A percentile compares a stretch with the other conserved stretches of the same genome.
Conservation (phyloP, 2,113 vertebrate genomes). For the Pelecanus crispus region DNA sequence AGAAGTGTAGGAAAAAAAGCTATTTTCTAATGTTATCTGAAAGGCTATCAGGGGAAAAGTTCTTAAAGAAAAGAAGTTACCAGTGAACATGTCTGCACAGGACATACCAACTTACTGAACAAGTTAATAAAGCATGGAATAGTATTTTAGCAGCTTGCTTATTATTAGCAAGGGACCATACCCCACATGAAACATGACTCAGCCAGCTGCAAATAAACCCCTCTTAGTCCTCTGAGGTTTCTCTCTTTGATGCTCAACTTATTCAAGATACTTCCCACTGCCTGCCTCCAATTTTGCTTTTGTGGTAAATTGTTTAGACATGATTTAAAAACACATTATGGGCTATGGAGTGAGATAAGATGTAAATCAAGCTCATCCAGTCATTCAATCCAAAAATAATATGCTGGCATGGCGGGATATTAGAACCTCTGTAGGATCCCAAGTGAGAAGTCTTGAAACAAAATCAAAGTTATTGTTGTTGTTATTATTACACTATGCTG, state of each 20-base stretch:
- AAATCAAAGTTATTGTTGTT: slow-evolving; percentile 57
- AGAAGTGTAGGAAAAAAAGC: not conserved
- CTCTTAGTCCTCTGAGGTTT: slow-evolving; percentile 40
- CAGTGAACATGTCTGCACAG: not conserved
- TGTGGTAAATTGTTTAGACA: slow-evolving; percentile 57
- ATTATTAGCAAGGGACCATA: slow-evolving; percentile 56
- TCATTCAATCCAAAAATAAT: slow-evolving; percentile 67
- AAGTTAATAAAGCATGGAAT: slow-evolving; percentile 50
- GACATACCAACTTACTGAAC: not conserved
- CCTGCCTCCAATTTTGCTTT: slow-evolving; percentile 51
- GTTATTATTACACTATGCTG: slow-evolving; percentile 33
- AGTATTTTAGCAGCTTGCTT: slow-evolving; percentile 55
- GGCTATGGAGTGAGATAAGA: slow-evolving; percentile 51
- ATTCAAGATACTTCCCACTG: slow-evolving; percentile 44
- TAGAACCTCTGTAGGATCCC: slow-evolving; percentile 43
- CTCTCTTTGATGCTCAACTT: slow-evolving; percentile 62
- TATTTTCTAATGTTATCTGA: slow-evolving; percentile 18
- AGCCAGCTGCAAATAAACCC: slow-evolving; percentile 58
- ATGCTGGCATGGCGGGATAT: slow-evolving; percentile 20
- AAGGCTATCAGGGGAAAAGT: slow-evolving; percentile 15
- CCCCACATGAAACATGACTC: slow-evolving; percentile 59
- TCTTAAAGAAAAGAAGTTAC: slow-evolving; percentile 13
- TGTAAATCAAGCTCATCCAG: slow-evolving; percentile 62
- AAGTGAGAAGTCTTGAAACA: slow-evolving; percentile 55
- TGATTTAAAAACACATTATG: slow-evolving; percentile 64